Conservation (phyloP, 2,113 vertebrate species). For the Pluvialis apricaria region DNA sequence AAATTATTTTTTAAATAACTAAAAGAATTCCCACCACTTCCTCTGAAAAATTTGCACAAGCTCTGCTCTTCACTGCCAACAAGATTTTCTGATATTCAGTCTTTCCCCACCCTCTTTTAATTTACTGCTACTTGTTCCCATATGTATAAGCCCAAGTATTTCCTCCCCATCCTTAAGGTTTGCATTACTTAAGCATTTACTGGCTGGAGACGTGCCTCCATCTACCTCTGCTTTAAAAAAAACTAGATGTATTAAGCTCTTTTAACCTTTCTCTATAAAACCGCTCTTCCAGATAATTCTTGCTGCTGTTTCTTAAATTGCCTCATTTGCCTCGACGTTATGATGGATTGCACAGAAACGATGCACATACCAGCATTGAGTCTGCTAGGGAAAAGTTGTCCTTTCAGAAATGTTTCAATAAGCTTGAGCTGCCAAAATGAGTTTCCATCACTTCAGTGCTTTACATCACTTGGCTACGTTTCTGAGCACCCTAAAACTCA, state of each 20-base stretch:
- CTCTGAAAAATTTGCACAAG: neutral
- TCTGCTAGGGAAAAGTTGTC: neutral
- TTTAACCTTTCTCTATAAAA: constrained; percentile 24
- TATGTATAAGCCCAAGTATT: neutral
- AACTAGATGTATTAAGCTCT: neutral
- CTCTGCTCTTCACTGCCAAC: neutral
- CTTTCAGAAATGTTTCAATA: constrained; percentile 16
- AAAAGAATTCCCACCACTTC: neutral
- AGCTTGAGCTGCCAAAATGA: neutral
- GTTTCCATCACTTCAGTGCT: neutral
- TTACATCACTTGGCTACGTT: neutral
- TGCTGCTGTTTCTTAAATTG: neutral
- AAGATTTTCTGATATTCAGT: neutral
- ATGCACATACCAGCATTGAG: neutral
- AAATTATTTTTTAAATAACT: neutral
- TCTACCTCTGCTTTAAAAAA: neutral
- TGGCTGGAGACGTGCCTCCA: neutral
- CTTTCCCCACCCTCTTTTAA: neutral
- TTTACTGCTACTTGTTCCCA: constrained; percentile 11
- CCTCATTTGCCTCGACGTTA: neutral
- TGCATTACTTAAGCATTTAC: constrained; percentile 17
- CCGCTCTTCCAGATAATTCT: neutral
- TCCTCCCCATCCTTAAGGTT: neutral
- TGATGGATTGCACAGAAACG: neutral
- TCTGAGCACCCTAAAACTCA: neutral